phyloP scores from a whole-genome alignment of 2,113 vertebrate genomes.

The Corythornis vintsioides region DNA sequence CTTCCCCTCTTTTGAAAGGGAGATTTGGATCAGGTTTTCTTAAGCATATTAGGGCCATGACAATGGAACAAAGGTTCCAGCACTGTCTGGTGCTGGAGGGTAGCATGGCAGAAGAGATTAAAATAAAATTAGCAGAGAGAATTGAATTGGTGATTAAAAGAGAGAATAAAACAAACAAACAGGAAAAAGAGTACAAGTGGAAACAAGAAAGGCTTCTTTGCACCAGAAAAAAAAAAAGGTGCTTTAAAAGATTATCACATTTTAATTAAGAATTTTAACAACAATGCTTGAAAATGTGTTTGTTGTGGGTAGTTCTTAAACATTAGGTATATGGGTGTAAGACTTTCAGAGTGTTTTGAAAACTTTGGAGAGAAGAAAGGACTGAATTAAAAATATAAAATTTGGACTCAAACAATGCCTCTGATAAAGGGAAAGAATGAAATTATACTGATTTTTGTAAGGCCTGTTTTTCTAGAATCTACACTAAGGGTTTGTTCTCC shows the following conservation, averaged over 20 bases:
- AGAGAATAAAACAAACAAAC: not conserved
- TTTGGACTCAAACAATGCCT: not conserved
- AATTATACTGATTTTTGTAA: not conserved
- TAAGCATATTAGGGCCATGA: not conserved
- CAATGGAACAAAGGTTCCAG: not conserved
- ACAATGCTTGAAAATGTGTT: not conserved
- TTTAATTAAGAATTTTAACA: not conserved
- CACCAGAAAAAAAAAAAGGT: not conserved
- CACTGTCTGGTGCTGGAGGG: not conserved
- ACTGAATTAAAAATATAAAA: not conserved
- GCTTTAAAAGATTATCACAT: not conserved
- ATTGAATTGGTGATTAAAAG: not conserved
- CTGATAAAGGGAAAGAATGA: not conserved
- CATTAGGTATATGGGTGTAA: not conserved
- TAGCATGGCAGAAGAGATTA: not conserved
- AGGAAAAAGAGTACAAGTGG: not conserved
- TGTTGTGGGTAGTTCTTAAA: not conserved
- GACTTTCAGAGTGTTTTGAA: not conserved
- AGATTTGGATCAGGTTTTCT: not conserved
- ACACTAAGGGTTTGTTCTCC: not conserved
- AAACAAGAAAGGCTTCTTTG: not conserved
- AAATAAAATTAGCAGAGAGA: not conserved
- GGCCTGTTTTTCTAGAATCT: not conserved
- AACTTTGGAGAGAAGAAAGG: not conserved
- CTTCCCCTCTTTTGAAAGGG: not conserved